Percentiles rank a stretch among this genome's conserved stretches.
phyloP scores from a whole-genome alignment of 2,797 vertebrate species.

The Cirrhinus molitorella region DNA sequence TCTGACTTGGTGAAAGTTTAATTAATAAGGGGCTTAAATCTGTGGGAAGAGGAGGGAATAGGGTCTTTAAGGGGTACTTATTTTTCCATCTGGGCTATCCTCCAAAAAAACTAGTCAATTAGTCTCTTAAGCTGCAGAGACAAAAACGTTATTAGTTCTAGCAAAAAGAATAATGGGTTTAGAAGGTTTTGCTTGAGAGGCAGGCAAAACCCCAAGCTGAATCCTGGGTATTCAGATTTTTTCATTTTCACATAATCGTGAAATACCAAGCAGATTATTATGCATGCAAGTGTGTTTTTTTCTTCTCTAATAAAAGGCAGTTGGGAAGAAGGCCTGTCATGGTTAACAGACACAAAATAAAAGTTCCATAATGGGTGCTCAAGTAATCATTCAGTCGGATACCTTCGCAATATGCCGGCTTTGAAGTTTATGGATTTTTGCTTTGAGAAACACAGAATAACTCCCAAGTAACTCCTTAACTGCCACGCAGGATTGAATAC shows the following conservation, averaged over 20 bases:
- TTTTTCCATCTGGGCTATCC: constrained; percentile 86
- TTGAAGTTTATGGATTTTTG: constrained; percentile 29
- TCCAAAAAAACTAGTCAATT: constrained; percentile 86
- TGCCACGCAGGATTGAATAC: constrained; percentile 26
- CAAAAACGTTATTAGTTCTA: constrained; percentile 85
- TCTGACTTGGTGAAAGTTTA: constrained; percentile 85
- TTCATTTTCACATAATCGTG: constrained; percentile 59
- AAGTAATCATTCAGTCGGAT: constrained; percentile 56
- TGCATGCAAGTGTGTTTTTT: constrained; percentile 55
- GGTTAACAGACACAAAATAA: constrained; percentile 66
- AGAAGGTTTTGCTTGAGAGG: constrained; percentile 81
- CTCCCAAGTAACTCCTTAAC: constrained; percentile 30
- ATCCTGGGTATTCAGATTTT: constrained; percentile 71
- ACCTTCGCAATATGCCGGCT: constrained; percentile 24
- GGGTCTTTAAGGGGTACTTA: constrained; percentile 84
- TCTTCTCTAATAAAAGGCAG: constrained; percentile 73
- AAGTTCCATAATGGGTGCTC: constrained; percentile 64
- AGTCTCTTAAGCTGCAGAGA: constrained; percentile 85
- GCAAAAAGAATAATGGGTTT: constrained; percentile 84
- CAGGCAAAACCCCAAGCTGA: constrained; percentile 72
- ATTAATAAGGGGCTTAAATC: constrained; percentile 87
- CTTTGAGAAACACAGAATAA: constrained; percentile 6
- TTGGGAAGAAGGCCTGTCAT: constrained; percentile 69
- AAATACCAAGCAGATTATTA: constrained; percentile 65
- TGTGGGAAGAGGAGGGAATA: constrained; percentile 79